Conservation (phyloP, 2,888 invertebrate genomes). For the Dexiosoma caninum region DNA sequence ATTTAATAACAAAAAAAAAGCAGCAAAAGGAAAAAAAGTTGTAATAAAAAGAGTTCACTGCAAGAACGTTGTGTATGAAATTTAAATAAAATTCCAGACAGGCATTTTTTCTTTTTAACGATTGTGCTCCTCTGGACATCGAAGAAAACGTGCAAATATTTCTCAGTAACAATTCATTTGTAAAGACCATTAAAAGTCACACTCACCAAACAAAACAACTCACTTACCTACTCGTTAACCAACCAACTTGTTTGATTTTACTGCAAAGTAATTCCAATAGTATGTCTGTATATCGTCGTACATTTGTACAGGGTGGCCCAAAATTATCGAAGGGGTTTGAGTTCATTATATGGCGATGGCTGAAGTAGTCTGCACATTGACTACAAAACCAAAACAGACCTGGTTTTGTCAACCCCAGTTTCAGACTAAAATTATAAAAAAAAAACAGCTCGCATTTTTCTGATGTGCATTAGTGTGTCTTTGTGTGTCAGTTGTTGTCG, state of each 20-base stretch:
- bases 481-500: no score
- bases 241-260: constrained; percentile 13
- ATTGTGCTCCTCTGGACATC: constrained; percentile 30
- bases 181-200: constrained; percentile 32
- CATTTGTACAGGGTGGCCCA: no score
- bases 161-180: constrained; percentile 43
- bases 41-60: background rate
- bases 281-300: background rate
- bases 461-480: no score
- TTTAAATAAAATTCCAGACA: constrained; percentile 59
- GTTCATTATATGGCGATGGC: no score
- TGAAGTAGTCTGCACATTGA: no score
- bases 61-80: constrained; percentile 41
- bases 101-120: constrained; percentile 48
- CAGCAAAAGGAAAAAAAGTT: background rate
- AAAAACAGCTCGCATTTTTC: no score
- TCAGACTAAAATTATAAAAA: no score
- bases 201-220: background rate
- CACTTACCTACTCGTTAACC: constrained; percentile 13
- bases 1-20: no score
- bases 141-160: constrained; percentile 55
- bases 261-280: background rate
- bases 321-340: no score
- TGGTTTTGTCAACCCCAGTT: no score
- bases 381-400: no score